Evolutionary conservation across 1,140 invertebrate species (phyloP).

Genomic region (Leptoteleia sp.): DNA sequence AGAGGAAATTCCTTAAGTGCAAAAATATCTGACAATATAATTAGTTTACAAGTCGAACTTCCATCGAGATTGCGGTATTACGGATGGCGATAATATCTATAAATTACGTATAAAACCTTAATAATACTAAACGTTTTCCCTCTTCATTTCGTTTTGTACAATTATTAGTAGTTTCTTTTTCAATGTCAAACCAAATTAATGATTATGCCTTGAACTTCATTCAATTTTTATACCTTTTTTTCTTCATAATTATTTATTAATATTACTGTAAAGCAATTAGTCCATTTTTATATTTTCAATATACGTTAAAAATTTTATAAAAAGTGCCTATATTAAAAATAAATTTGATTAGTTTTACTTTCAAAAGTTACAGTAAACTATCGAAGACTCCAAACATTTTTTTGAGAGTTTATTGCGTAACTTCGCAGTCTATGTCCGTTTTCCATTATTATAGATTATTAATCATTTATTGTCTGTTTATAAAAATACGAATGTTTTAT

Average conservation of each 20-base stretch:
- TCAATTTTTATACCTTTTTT: neutral
- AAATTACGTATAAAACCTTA: slow-evolving; percentile 16
- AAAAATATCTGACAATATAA: neutral
- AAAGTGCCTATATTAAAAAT: slow-evolving; percentile 7
- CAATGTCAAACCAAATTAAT: neutral
- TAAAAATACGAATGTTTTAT: slow-evolving; percentile 15
- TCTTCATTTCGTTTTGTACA: slow-evolving; percentile 2
- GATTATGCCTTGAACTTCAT: neutral
- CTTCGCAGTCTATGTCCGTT: slow-evolving; percentile 5
- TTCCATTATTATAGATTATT: neutral
- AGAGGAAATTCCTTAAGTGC: too few relatives aligned
- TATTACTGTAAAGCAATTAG: neutral
- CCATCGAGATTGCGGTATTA: neutral
- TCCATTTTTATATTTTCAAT: neutral
- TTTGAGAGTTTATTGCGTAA: slow-evolving; percentile 10
- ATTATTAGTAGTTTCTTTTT: slow-evolving; percentile 4
- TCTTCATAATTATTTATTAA: too few relatives aligned
- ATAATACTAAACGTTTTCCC: neutral
- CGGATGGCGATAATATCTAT: neutral
- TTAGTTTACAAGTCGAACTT: neutral
- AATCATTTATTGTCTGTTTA: slow-evolving; percentile 10
- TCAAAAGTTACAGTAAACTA: neutral
- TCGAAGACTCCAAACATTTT: neutral
- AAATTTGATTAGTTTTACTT: slow-evolving; percentile 2
- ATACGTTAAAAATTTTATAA: slow-evolving; percentile 2